phyloP scores from a whole-genome alignment of 2,888 invertebrate species.

The Phymatocera aterrima region DNA sequence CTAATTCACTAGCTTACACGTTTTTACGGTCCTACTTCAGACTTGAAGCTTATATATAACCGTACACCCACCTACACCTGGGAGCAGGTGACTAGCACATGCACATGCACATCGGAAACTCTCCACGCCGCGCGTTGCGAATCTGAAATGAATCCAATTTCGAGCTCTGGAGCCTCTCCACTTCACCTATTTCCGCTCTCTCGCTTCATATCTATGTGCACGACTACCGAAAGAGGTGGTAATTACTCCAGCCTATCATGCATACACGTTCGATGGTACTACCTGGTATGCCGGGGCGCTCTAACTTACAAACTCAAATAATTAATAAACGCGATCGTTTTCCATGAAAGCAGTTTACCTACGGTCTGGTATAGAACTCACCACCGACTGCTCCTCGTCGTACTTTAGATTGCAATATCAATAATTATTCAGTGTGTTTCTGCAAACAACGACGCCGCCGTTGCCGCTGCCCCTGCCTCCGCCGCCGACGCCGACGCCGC shows the following conservation, averaged over 20 bases:
- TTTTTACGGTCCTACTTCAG: constrained; percentile 22
- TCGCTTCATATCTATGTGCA: neutral
- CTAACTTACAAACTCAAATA: constrained; percentile 38
- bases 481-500: too few species aligned
- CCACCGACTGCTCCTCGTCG: neutral
- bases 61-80: neutral
- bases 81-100: constrained; percentile 2
- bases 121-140: constrained; percentile 11
- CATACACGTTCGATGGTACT: neutral
- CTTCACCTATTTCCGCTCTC: neutral
- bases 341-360: constrained; percentile 12
- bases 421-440: constrained; percentile 20
- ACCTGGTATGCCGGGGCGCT: constrained; percentile 8
- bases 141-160: constrained; percentile 39
- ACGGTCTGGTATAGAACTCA: neutral
- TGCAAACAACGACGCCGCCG: constrained; percentile 17
- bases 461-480: too few species aligned
- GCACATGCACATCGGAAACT: neutral
- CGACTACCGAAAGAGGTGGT: constrained; percentile 11
- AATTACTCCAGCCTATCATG: neutral
- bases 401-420: constrained; percentile 28
- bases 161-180: neutral
- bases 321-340: constrained; percentile 36
- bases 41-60: neutral
- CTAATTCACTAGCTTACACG: constrained; percentile 42